phyloP scores from a whole-genome alignment of 2,113 vertebrate species.

The Uropsilus gracilis region DNA sequence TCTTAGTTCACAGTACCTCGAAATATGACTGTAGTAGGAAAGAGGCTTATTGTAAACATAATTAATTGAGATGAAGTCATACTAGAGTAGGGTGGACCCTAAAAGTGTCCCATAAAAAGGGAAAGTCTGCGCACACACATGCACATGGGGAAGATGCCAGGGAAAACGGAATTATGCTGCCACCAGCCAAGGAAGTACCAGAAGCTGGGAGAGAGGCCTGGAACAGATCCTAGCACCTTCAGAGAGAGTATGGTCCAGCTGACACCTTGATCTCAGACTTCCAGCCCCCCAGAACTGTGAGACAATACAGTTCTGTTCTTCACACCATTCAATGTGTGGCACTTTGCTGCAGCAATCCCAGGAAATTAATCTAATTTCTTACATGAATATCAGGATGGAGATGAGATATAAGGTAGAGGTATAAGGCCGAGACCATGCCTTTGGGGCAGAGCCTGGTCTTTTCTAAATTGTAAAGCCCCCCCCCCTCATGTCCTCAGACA shows the following conservation, averaged over 20 bases:
- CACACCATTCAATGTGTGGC: no score
- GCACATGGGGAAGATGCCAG: background rate
- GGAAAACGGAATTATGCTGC: background rate
- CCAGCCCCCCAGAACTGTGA: background rate
- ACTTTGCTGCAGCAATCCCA: background rate
- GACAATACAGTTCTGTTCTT: background rate
- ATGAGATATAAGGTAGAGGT: no score
- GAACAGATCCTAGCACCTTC: background rate
- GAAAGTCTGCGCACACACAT: background rate
- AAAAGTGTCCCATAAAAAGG: background rate
- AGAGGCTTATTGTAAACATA: background rate
- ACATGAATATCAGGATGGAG: background rate
- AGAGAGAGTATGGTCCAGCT: background rate
- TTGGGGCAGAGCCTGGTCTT: background rate
- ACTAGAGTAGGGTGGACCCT: background rate
- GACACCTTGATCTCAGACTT: background rate
- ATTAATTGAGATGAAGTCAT: background rate
- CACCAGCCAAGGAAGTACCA: background rate
- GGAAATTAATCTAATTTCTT: background rate
- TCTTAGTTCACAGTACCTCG: background rate
- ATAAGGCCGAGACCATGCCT: background rate
- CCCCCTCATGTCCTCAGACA: constrained; percentile 36
- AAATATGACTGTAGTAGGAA: background rate
- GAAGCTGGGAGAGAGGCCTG: background rate
- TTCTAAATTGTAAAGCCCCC: constrained; percentile 18